Percentiles rank a stretch among this genome's conserved stretches.
Evolutionary conservation across 2,113 vertebrate genomes (phyloP).

Genomic region (Myiagra hebetior): DNA sequence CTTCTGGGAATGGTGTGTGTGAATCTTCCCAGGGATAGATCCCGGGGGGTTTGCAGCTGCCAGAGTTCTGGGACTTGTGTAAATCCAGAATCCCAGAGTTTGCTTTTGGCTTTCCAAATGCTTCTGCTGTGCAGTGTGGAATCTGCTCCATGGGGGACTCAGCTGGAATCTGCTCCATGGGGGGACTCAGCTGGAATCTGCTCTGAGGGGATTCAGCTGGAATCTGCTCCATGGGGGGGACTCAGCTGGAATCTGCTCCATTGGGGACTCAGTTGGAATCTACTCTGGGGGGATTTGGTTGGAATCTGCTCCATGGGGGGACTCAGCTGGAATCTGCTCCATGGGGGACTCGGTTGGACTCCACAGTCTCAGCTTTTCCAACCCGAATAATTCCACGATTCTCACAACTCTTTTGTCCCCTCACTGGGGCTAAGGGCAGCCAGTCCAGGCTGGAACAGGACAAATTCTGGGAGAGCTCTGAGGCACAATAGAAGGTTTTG

Average conservation of each 20-base stretch:
- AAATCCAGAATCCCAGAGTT: not conserved
- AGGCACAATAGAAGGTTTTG: not conserved
- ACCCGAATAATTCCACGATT: not conserved
- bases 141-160: not conserved
- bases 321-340: not conserved
- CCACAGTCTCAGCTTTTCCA: not conserved
- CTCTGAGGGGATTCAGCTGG: not conserved
- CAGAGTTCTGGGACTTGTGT: accelerated
- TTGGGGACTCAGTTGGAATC: not conserved
- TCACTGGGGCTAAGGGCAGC: accelerated
- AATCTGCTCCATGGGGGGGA: not conserved
- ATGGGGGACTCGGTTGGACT: not conserved
- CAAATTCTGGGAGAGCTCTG: not conserved
- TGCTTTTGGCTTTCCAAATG: not conserved
- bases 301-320: not conserved
- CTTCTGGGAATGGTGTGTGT: not conserved
- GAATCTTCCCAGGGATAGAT: not conserved
- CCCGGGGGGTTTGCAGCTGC: not conserved
- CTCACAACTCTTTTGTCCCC: not conserved
- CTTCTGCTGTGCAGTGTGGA: not conserved
- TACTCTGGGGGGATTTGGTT: too few species aligned
- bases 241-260: not conserved
- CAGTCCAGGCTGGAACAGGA: not conserved
- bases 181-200: too few species aligned
- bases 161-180: not conserved